Conservation (phyloP, 2,888 invertebrate species). For the Odontothrips loti region DNA sequence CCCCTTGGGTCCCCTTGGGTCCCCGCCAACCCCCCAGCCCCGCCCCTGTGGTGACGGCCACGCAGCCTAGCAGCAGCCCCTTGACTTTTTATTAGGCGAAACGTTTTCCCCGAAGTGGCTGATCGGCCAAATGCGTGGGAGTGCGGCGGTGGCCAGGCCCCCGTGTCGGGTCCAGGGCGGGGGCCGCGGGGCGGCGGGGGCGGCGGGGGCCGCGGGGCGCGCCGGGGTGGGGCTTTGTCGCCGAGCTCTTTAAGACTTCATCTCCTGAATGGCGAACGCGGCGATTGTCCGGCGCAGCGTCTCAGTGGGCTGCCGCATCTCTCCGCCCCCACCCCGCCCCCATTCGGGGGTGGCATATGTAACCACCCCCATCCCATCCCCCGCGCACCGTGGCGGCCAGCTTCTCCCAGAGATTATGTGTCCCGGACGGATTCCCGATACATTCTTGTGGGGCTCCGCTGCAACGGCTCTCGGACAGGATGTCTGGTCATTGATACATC, state of each 20-base stretch:
- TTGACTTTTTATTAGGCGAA: conserved; percentile 1
- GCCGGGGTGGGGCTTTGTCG: neutral
- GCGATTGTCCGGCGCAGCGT: neutral
- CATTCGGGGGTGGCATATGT: too few relatives aligned
- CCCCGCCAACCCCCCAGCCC: too few relatives aligned
- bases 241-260: neutral
- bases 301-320: neutral
- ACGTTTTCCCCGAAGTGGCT: neutral
- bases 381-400: neutral
- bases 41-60: neutral
- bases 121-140: neutral
- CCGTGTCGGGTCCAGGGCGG: too few relatives aligned
- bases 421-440: neutral
- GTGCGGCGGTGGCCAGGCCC: too few relatives aligned
- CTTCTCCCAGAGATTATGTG: neutral
- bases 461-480: neutral
- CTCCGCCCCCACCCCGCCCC: neutral
- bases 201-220: too few relatives aligned
- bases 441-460: neutral
- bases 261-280: neutral
- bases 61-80: neutral
- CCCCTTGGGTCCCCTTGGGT: too few relatives aligned
- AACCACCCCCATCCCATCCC: neutral
- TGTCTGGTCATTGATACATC: conserved; percentile 6
- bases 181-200: too few relatives aligned